A percentile compares a stretch with the other conserved stretches of the same genome.
These are phyloP conservation scores for Asbolus verrucosus DNA, from an alignment of 1,140 invertebrate genomes.

Conservation along the genomic window DNA sequence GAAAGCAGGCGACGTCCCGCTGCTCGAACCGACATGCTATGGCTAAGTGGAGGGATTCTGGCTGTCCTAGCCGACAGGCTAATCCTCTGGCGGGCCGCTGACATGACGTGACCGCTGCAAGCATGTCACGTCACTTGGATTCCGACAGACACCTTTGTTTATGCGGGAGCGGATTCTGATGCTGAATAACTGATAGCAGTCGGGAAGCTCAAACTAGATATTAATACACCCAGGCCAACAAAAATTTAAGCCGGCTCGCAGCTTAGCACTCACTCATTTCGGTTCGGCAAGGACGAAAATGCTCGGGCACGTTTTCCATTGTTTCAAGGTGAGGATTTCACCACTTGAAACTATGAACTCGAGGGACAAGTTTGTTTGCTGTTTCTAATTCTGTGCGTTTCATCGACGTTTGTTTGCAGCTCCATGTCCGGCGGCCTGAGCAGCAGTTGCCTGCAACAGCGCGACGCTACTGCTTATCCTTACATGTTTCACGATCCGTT, in stretches of 20 bases:
- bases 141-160: slow-evolving; percentile 55
- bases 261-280: neutral
- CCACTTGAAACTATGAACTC: too few relatives aligned
- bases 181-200: slow-evolving; percentile 46
- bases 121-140: slow-evolving; percentile 55
- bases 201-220: neutral
- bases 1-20: slow-evolving; percentile 32
- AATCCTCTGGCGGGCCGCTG: slow-evolving; percentile 53
- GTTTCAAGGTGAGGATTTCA: too few relatives aligned
- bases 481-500: slow-evolving; percentile 95
- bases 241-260: neutral
- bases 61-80: slow-evolving; percentile 46
- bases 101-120: slow-evolving; percentile 58
- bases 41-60: slow-evolving; percentile 51
- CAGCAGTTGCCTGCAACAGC: slow-evolving; percentile 90
- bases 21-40: slow-evolving; percentile 24
- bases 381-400: too few relatives aligned
- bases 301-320: too few relatives aligned
- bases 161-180: slow-evolving; percentile 49
- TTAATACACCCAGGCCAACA: neutral
- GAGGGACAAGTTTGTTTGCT: too few relatives aligned
- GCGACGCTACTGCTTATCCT: slow-evolving; percentile 82
- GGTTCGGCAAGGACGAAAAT: too few relatives aligned
- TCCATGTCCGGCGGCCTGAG: slow-evolving; percentile 84
- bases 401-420: slow-evolving; percentile 71